A percentile compares a stretch with the other conserved stretches of the same genome.
Evolutionary conservation across 2,888 invertebrate genomes (phyloP).

Genomic region (Polymixis flavicincta): DNA sequence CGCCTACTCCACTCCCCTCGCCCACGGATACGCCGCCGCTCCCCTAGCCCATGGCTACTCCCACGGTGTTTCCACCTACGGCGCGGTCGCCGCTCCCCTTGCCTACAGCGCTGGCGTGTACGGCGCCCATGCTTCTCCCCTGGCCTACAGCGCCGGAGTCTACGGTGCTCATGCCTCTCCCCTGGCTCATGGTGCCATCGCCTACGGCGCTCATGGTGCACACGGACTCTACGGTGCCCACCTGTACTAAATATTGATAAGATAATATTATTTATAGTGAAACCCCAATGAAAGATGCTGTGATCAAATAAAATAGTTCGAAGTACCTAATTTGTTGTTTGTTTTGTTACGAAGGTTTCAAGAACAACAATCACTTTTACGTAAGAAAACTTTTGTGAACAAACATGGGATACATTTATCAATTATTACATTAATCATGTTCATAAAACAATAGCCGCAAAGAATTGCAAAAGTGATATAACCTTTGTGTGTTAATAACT

Average conservation of each 20-base stretch:
- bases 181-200: constrained; percentile 55
- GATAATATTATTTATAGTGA: constrained; percentile 51
- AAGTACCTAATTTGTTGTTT: constrained; percentile 49
- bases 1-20: constrained; percentile 68
- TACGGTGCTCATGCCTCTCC: constrained; percentile 75
- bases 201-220: constrained; percentile 57
- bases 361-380: not conserved
- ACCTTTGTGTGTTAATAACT: constrained; percentile 46
- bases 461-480: constrained; percentile 32
- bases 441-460: not conserved
- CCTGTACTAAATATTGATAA: constrained; percentile 54
- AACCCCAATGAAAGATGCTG: constrained; percentile 58
- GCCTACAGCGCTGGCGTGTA: constrained; percentile 70
- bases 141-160: constrained; percentile 38
- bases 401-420: not conserved
- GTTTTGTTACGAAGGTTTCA: not conserved
- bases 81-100: constrained; percentile 75
- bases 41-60: constrained; percentile 55
- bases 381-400: not conserved
- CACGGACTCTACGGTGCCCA: constrained; percentile 59
- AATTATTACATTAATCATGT: too few species aligned
- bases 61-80: constrained; percentile 52
- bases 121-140: constrained; percentile 55
- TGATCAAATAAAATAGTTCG: constrained; percentile 63
- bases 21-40: constrained; percentile 68